Conservation (phyloP, 1,140 invertebrate species). For the Anastatus disparis region DNA sequence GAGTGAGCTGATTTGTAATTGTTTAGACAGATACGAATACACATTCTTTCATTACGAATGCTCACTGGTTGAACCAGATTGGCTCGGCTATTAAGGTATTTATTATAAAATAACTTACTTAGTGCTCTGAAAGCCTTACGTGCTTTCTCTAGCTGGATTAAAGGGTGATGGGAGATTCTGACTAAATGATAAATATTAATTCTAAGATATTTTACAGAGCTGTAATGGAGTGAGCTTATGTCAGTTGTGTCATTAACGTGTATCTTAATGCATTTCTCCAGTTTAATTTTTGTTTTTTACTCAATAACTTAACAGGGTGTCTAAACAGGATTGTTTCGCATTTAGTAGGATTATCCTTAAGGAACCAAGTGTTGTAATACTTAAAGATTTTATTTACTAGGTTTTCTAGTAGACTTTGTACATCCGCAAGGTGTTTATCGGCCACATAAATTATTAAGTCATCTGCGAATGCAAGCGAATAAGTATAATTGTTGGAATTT, state of each 20-base stretch:
- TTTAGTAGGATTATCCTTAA: no score
- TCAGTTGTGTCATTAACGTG: no score
- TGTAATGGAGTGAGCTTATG: background rate
- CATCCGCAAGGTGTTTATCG: no score
- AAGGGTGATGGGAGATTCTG: conserved; percentile 22
- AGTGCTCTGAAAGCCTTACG: conserved; percentile 23
- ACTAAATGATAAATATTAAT: conserved; percentile 14
- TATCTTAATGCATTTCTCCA: no score
- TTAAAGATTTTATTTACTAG: no score
- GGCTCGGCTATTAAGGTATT: conserved; percentile 9
- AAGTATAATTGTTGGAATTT: no score
- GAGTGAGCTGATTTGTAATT: background rate
- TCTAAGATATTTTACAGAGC: conserved; percentile 22
- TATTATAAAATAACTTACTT: conserved; percentile 29
- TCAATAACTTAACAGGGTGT: background rate
- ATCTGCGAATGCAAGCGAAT: no score
- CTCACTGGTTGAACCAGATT: conserved; percentile 34
- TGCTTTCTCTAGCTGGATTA: conserved; percentile 28
- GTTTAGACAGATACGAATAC: background rate
- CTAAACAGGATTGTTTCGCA: no score
- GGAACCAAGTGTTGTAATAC: no score
- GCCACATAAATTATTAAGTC: no score
- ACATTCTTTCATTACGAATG: background rate
- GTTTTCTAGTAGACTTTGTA: no score
- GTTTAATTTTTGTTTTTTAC: no score